phyloP scores from a whole-genome alignment of 2,888 invertebrate genomes.

The Mechanitis mazaeus region DNA sequence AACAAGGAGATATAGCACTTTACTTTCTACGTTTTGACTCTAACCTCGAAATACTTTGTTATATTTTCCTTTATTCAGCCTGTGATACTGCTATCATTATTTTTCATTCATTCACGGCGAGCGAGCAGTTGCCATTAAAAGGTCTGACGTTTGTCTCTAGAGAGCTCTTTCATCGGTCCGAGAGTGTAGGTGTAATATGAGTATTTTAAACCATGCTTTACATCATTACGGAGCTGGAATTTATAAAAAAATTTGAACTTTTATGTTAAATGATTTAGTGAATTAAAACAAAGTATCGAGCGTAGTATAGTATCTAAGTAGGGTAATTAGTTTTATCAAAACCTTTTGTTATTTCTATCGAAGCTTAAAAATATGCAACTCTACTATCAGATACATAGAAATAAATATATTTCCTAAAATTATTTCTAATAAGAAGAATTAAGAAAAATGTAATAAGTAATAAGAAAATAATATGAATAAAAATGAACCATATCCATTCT shows the following conservation, averaged over 20 bases:
- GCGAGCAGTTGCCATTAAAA: slow-evolving; percentile 62
- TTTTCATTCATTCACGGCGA: slow-evolving; percentile 52
- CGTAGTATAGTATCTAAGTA: too few relatives aligned
- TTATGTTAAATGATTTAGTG: too few relatives aligned
- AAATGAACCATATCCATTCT: slow-evolving; percentile 14
- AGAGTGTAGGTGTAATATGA: slow-evolving; percentile 41
- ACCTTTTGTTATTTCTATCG: too few relatives aligned
- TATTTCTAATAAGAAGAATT: too few relatives aligned
- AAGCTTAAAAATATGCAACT: too few relatives aligned
- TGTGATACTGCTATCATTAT: slow-evolving; percentile 42
- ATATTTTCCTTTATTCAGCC: slow-evolving; percentile 26
- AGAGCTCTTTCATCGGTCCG: slow-evolving; percentile 56
- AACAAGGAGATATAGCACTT: too few relatives aligned
- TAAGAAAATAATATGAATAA: too few relatives aligned
- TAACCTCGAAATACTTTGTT: slow-evolving; percentile 25
- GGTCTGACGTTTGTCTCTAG: slow-evolving; percentile 60
- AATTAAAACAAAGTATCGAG: neutral
- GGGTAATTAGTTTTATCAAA: too few relatives aligned
- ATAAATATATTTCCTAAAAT: neutral
- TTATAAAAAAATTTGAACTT: neutral
- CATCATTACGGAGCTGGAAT: slow-evolving; percentile 13
- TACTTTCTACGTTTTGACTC: too few relatives aligned
- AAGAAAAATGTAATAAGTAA: too few relatives aligned
- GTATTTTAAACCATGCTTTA: slow-evolving; percentile 19
- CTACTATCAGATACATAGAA: neutral